Conservation (phyloP, 2,888 invertebrate species). For the Troglohyphantes excavatus region DNA sequence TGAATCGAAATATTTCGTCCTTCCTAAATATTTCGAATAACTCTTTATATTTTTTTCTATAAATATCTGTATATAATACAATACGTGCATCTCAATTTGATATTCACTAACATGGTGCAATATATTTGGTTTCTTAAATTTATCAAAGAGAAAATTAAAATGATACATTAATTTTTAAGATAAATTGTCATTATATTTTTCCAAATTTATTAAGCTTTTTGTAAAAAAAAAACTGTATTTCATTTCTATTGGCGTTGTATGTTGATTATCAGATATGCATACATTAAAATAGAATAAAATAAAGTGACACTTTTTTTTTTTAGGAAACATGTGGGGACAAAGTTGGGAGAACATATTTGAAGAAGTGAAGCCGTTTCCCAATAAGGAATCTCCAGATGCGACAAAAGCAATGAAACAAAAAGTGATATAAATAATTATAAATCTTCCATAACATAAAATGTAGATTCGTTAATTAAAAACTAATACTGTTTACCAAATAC, state of each 20-base stretch:
- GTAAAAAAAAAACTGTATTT: neutral
- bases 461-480: no score
- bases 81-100: no score
- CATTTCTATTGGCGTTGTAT: neutral
- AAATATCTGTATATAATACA: no score
- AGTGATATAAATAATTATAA: slow-evolving; percentile 75
- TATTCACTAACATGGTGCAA: no score
- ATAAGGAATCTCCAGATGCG: slow-evolving; percentile 88
- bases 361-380: slow-evolving; percentile 86
- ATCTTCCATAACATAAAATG: no score
- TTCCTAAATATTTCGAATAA: no score
- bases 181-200: neutral
- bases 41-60: no score
- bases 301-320: neutral
- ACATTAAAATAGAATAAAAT: neutral
- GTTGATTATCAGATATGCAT: neutral
- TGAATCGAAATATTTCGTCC: no score
- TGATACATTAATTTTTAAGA: neutral
- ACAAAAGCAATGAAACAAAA: slow-evolving; percentile 86
- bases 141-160: no score
- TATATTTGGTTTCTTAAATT: no score
- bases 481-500: no score
- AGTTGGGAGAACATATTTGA: slow-evolving; percentile 81
- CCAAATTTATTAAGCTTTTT: neutral
- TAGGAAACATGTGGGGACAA: slow-evolving; percentile 85